Evolutionary conservation across 2,888 invertebrate genomes (phyloP).

Genomic region (Odontothrips loti): DNA sequence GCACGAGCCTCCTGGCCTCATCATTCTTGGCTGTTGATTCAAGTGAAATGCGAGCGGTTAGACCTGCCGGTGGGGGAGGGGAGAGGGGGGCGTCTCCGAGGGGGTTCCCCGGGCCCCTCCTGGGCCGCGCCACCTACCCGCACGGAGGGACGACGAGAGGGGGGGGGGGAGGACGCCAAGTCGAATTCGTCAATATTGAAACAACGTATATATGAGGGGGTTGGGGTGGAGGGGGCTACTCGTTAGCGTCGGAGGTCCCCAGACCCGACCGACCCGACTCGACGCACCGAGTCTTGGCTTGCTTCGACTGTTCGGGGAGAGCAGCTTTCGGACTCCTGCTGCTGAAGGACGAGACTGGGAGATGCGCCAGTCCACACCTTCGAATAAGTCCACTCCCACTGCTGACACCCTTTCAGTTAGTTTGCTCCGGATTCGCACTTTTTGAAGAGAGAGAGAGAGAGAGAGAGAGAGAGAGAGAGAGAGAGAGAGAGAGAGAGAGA

Average conservation of each 20-base stretch:
- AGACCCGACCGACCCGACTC: not conserved
- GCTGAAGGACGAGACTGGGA: not conserved
- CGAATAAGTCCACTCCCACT: too few species aligned
- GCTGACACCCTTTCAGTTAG: too few species aligned
- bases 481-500: too few species aligned
- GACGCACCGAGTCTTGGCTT: not conserved
- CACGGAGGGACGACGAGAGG: too few species aligned
- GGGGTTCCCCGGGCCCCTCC: too few species aligned
- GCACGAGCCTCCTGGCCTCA: not conserved
- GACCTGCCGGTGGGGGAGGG: not conserved
- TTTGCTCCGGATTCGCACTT: too few species aligned
- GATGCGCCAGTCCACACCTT: too few species aligned
- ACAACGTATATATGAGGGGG: not conserved
- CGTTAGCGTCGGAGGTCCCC: not conserved
- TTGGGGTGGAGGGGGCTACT: not conserved
- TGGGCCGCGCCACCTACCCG: too few species aligned
- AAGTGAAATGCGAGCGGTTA: conserved; percentile 8
- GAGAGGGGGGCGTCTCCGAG: not conserved
- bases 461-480: too few species aligned
- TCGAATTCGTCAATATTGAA: not conserved
- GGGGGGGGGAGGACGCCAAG: not conserved
- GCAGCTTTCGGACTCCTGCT: not conserved
- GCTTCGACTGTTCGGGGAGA: not conserved
- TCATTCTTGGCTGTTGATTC: conserved; percentile 12
- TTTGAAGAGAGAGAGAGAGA: too few species aligned